phyloP scores from a whole-genome alignment of 2,113 vertebrate genomes.

The Carassius gibelio region DNA sequence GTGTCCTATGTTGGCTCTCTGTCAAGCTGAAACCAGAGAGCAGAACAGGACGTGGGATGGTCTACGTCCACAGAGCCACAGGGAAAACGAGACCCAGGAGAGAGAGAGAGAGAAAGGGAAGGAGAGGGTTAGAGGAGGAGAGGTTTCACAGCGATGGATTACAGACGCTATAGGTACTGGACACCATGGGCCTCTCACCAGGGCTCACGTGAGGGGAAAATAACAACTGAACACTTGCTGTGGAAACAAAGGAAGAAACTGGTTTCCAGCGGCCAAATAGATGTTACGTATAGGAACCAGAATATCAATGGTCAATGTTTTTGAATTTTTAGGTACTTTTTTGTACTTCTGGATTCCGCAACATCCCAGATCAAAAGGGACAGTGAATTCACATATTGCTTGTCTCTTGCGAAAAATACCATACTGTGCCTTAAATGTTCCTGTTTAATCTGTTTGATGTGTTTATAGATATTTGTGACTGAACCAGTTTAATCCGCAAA shows the following conservation, averaged over 20 bases:
- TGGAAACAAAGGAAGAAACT: slow-evolving; percentile 3
- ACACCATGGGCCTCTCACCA: slow-evolving; percentile 57
- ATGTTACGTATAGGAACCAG: neutral
- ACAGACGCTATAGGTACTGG: slow-evolving; percentile 77
- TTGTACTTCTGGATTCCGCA: too few relatives aligned
- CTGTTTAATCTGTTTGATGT: too few relatives aligned
- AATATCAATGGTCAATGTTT: too few relatives aligned
- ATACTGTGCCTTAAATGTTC: too few relatives aligned
- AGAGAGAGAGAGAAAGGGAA: slow-evolving; percentile 54
- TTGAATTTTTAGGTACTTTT: too few relatives aligned
- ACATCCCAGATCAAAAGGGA: too few relatives aligned
- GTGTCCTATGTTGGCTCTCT: slow-evolving; percentile 70
- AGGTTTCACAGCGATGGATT: slow-evolving; percentile 71
- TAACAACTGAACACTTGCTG: slow-evolving; percentile 8
- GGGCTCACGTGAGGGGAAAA: slow-evolving; percentile 42
- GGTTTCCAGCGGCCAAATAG: slow-evolving; percentile 3
- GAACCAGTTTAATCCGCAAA: too few relatives aligned
- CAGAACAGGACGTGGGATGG: slow-evolving; percentile 66
- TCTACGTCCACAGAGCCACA: slow-evolving; percentile 69
- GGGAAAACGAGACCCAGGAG: slow-evolving; percentile 58
- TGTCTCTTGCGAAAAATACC: too few relatives aligned
- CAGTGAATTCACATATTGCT: too few relatives aligned
- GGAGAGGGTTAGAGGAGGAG: slow-evolving; percentile 18
- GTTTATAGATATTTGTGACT: too few relatives aligned
- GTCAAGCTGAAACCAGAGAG: slow-evolving; percentile 72